Evolutionary conservation across 1,140 invertebrate genomes (phyloP).

Genomic region (Ostrea edulis): DNA sequence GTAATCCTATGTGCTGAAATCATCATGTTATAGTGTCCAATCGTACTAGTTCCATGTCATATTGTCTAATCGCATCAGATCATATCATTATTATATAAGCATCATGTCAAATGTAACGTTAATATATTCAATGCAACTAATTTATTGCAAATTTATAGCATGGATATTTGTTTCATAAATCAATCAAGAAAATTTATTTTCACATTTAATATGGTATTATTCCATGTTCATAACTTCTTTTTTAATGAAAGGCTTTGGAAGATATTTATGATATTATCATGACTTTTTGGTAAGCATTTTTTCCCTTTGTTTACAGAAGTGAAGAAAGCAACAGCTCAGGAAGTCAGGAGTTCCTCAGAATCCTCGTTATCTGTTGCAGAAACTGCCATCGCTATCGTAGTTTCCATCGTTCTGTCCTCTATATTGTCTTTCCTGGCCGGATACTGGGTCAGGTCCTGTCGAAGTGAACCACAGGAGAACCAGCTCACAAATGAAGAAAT

Average conservation of each 20-base stretch:
- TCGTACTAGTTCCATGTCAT: background rate
- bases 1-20: background rate
- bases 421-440: slow-evolving; percentile 67
- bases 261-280: slow-evolving; percentile 15
- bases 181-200: slow-evolving; percentile 38
- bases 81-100: background rate
- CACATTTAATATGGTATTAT: background rate
- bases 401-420: slow-evolving; percentile 66
- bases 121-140: slow-evolving; percentile 17
- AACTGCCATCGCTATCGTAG: slow-evolving; percentile 64
- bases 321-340: slow-evolving; percentile 10
- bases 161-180: slow-evolving; percentile 11
- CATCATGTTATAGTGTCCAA: background rate
- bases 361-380: slow-evolving; percentile 53
- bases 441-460: slow-evolving; percentile 66
- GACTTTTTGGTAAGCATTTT: background rate
- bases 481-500: slow-evolving; percentile 53
- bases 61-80: background rate
- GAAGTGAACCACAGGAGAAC: slow-evolving; percentile 49
- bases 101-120: background rate
- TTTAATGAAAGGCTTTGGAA: too few species aligned
- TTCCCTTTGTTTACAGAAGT: slow-evolving; percentile 30
- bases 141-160: background rate
- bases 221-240: background rate
- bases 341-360: slow-evolving; percentile 39